These are phyloP conservation scores for Drosophila ananassae DNA, from an alignment of 1,140 invertebrate species.

Conservation along the genomic window DNA sequence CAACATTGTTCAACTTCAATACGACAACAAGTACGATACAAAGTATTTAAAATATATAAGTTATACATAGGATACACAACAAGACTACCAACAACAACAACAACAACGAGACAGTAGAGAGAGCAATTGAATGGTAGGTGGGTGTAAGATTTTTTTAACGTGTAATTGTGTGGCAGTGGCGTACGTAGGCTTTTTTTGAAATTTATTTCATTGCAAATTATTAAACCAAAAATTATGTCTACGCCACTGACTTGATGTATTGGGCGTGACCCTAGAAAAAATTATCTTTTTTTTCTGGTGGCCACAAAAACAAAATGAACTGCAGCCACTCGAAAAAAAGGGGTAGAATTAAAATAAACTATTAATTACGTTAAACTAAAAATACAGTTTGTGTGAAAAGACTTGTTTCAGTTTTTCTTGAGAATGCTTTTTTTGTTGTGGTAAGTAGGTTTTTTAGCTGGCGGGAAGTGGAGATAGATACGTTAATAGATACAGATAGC, in stretches of 20 bases:
- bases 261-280: neutral
- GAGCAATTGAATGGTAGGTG: slow-evolving; percentile 43
- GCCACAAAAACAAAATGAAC: slow-evolving; percentile 25
- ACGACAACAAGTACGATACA: slow-evolving; percentile 69
- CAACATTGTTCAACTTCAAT: slow-evolving; percentile 67
- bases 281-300: neutral
- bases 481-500: slow-evolving; percentile 45
- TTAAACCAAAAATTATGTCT: neutral
- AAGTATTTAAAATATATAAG: slow-evolving; percentile 57
- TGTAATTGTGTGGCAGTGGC: slow-evolving; percentile 17
- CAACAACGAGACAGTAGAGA: slow-evolving; percentile 51
- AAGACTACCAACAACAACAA: slow-evolving; percentile 68
- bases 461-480: slow-evolving; percentile 39
- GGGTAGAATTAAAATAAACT: slow-evolving; percentile 9
- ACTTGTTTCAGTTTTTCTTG: slow-evolving; percentile 24
- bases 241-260: neutral
- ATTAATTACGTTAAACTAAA: neutral
- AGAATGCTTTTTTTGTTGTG: slow-evolving; percentile 28
- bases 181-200: neutral
- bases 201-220: neutral
- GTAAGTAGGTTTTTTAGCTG: slow-evolving; percentile 40
- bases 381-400: neutral
- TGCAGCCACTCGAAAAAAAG: slow-evolving; percentile 10
- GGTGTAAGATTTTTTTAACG: slow-evolving; percentile 12
- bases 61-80: slow-evolving; percentile 51